Evolutionary conservation across 2,888 invertebrate genomes (phyloP).

Genomic region (Tenthredo distinguenda): DNA sequence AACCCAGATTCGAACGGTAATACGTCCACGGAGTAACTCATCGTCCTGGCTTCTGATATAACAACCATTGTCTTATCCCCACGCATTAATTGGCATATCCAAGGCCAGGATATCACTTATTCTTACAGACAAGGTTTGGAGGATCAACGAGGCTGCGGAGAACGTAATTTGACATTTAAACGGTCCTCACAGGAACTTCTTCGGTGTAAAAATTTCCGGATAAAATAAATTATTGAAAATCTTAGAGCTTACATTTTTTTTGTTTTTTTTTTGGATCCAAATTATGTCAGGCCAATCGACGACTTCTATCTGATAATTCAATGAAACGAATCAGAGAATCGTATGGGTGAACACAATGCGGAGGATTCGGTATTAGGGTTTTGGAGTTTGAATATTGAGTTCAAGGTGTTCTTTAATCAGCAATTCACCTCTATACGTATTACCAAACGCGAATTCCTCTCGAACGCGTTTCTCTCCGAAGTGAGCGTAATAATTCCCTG

Average conservation of each 20-base stretch:
- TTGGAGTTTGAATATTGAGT: conserved; percentile 26
- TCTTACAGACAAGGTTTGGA: neutral
- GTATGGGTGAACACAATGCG: neutral
- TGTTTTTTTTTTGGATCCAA: no score
- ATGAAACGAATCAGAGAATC: neutral
- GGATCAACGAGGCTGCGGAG: neutral
- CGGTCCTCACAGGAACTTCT: neutral
- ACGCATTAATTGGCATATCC: conserved; percentile 20
- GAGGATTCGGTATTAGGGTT: neutral
- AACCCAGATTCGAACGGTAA: conserved; percentile 44
- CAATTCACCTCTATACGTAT: neutral
- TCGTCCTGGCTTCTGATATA: conserved; percentile 13
- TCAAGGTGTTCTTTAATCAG: conserved; percentile 27
- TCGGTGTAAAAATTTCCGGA: no score
- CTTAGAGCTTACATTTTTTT: neutral
- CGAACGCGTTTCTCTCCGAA: neutral
- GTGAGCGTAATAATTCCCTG: neutral
- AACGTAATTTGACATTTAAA: neutral
- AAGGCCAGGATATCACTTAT: conserved; percentile 33
- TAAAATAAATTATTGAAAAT: neutral
- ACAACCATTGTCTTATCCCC: conserved; percentile 24
- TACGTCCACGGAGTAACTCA: neutral
- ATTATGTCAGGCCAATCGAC: no score
- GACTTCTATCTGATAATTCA: neutral
- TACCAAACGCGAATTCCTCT: conserved; percentile 5